Base-by-base conservation (phyloP, 1,140 invertebrate species). In the Drosophila yakuba region DNA sequence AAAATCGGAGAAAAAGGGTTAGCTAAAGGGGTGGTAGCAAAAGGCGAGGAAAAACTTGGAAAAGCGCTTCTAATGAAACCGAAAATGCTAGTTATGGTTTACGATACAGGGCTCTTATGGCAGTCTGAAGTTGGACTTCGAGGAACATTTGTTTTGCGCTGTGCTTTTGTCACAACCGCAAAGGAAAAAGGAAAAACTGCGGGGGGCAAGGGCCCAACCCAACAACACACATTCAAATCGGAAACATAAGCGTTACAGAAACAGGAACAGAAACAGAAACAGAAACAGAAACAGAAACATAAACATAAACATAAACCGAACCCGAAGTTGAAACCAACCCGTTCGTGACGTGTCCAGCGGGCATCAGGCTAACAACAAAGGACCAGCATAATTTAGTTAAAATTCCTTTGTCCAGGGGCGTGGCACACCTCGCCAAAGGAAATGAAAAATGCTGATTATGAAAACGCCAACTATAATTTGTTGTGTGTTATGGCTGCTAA, bases 361-460 rank as follows among this genome's bases (percentile, higher is more conserved):
- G 64, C 73, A 84, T 84, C 77, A 80, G 59, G 59, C 76, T 69
- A 68, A 48, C 32, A 84, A 75, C 73, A 81, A 72, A 76, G 54
- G 58, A 17, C 67, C 73, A 85, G 67, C 81, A 84, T 83, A 79
- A 84, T 83, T 84, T 72, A 72, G 60, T 78, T 83, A 51, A 79
- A 66, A 62, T 64, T 73, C 59, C 28, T 51, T 67, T 66, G 57
- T 58, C 60, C 45, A 50, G 36, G 61, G 80, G 75, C 52, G 73
- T 72, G 76, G 56, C 80, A 47, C 66, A 56, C 38, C 54, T 74
- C 60, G 74, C 44, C 58, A 25, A 47, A 60, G 45, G 48, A 74
- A 58, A 74, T 80, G 41, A 60, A 77, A 67, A 76, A 61, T 68
- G 47, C 63, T 52, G 52, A 56, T 73, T 78, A 78, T 72, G 43